Base-by-base conservation (phyloP, 2,888 invertebrate species). In the Clepsis dumicolana region DNA sequence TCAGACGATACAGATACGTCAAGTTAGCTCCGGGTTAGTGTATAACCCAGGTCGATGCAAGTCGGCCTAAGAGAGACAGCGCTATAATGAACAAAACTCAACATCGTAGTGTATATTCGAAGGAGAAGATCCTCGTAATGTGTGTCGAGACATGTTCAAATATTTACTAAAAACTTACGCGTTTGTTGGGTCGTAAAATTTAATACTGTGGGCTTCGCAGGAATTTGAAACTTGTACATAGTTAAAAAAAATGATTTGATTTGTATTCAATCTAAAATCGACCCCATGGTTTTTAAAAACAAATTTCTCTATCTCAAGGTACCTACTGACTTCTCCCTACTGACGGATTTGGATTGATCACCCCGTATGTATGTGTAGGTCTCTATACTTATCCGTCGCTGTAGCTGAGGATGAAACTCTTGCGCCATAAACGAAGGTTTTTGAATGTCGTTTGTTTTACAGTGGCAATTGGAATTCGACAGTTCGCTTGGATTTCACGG, bases 91-190 rank as follows among this genome's bases (percentile, higher is more conserved):
- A 41, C 32, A 16, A 68, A 64, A 64, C 24, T 50, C 57, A 57
- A 57, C 32, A 61, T 29, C 29, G 4, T 21, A 29, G 48, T 48
- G 60, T 8, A 57, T 62, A 56, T 63, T 53, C 59, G 63, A 68
- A 62, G 29, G 52, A 52, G 63, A 57, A 41, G 52, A 68, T 64
- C 52, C 18, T 64, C 64, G 64, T 50, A 53, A 64, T 68, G 63
- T 64, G 63, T 68, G 68, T 64, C 68, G 68, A 64, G 59, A 64
- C 59, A 18, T 59, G 63, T 29, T 64, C 32, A 63, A 68, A 68
- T 64, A 68, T 64, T 68, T 59, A 52, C 50, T 52, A 59, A 29
- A 68, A 67, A 57, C 56, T 63, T 56, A 38, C 56, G 56, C 50
- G 27, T 48, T 38, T 63, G 32, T 38, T n/a, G n/a, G 24, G 41